Base-by-base conservation (phyloP, 2,888 invertebrate species). In the Cabera pusaria region DNA sequence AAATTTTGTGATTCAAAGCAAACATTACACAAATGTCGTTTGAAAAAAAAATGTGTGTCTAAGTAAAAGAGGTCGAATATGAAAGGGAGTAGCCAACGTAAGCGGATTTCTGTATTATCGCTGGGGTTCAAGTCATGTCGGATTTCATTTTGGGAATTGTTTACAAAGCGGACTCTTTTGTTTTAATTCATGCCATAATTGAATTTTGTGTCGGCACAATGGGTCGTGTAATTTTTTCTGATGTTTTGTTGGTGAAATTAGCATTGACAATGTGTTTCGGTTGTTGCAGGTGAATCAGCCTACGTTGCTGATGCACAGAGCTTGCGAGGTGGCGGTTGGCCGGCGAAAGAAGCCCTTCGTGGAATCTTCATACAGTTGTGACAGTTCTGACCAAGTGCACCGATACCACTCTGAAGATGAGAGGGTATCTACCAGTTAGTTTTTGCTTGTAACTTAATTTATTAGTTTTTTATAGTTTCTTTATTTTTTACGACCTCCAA, bases 261-360 rank as follows among this genome's bases (percentile, higher is more conserved):
- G 12, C 5, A 10, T 10, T n/a, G n/a, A n/a, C n/a, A n/a, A 12
- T 4, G 2, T 14, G 4, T 14, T 3, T 14, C 14, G 2, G 14
- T 49, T 52, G 50, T 52, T 81, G 19, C 64, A 81, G 49, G 7
- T 21, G 66, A 83, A 82, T 42, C 86, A 86, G 49, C 81, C 82
- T 0, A 80, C 84, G 24, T 35, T 65, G 51, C 55, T 83, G 46
- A 84, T 76, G 77, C 71, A 69, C 26, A 81, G 84, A 1, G 86
- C 84, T 4, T 85, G 85, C 46, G 84, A 86, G 48, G 74, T 82
- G 16, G 85, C 84, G 4, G 70, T 77, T n/a, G 60, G 60, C 18
- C 72, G 72, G 4, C 62, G 62, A 14, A 14, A 14, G 9, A 74
- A 73, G 35, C 80, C 82, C 1, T 80, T 73, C 34, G 59, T 76